Percentiles rank a stretch among this genome's conserved stretches.
Conservation (phyloP, 2,113 vertebrate genomes). For the Psephotus haematonotus region DNA sequence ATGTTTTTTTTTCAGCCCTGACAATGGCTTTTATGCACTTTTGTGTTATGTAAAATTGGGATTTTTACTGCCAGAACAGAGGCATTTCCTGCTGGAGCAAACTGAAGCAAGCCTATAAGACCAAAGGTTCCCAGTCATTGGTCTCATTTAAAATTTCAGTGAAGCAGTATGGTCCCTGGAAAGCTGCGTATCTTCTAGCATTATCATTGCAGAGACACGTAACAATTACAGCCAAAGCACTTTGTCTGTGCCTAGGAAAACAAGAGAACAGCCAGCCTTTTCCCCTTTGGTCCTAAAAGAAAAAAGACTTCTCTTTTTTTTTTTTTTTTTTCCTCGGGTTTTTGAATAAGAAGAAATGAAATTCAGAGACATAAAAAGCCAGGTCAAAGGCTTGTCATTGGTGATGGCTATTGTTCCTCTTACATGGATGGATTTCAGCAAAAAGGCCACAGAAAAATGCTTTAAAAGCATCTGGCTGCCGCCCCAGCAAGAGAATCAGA, state of each 20-base stretch:
- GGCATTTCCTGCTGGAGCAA: slow-evolving; percentile 46
- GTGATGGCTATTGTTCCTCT: not conserved
- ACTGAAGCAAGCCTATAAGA: not conserved
- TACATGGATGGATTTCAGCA: not conserved
- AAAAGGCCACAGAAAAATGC: not conserved
- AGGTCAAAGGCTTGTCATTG: not conserved
- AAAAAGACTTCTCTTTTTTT: not conserved
- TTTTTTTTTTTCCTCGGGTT: not conserved
- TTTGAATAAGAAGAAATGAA: not conserved
- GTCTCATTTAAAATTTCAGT: slow-evolving; percentile 9
- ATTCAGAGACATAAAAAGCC: slow-evolving; percentile 14
- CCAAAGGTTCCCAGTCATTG: not conserved
- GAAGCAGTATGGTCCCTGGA: not conserved
- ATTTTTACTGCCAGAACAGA: slow-evolving; percentile 48
- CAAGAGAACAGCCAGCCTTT: not conserved
- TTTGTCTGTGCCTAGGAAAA: not conserved
- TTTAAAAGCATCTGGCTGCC: not conserved
- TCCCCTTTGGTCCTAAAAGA: not conserved
- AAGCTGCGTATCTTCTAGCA: slow-evolving; percentile 4
- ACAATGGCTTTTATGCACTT: slow-evolving; percentile 52
- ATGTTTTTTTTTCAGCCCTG: slow-evolving; percentile 33
- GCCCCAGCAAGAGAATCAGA: not conserved
- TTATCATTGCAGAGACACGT: not conserved
- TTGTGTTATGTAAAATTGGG: slow-evolving; percentile 24
- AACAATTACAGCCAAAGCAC: not conserved